A percentile compares a stretch with the other conserved stretches of the same genome.
Evolutionary conservation across 2,113 vertebrate genomes (phyloP).

Genomic region (Daphoenositta chrysoptera): DNA sequence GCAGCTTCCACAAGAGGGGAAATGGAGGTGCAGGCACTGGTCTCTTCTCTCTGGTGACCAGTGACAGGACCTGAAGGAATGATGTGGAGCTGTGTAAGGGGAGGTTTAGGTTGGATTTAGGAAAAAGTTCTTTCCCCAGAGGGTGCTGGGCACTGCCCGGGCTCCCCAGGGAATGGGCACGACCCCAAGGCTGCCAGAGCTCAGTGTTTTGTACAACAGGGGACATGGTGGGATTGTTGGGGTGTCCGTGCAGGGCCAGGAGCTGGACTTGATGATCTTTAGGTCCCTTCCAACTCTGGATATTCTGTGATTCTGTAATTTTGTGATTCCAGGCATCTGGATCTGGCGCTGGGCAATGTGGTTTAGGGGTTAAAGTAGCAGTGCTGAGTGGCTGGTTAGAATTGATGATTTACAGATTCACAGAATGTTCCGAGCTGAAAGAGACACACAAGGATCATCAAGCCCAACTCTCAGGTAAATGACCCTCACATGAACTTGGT

Average conservation of each 20-base stretch:
- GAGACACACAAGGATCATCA: too few relatives aligned
- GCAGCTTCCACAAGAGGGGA: neutral
- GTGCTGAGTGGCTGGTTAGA: neutral
- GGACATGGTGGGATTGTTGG: neutral
- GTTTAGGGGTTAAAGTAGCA: neutral
- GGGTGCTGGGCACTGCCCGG: fast-evolving
- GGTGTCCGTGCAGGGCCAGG: neutral
- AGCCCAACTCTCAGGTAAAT: neutral
- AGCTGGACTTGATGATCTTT: neutral
- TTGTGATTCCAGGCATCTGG: neutral
- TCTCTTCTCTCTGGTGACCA: neutral
- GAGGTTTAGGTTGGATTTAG: neutral
- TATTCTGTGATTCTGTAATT: neutral
- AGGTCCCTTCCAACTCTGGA: neutral
- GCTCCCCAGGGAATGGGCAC: neutral
- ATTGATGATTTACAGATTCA: neutral
- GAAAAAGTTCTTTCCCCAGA: neutral
- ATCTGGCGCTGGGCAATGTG: fast-evolving
- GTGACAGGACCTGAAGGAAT: neutral
- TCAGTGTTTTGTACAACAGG: neutral
- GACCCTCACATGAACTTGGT: neutral
- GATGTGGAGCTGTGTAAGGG: too few relatives aligned
- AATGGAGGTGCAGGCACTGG: neutral
- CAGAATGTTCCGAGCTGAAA: too few relatives aligned
- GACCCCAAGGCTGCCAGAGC: neutral